Evolutionary conservation across 2,113 vertebrate species (phyloP), one percentile per base, ranked within the genome.

Genomic region (Caretta caretta): DNA sequence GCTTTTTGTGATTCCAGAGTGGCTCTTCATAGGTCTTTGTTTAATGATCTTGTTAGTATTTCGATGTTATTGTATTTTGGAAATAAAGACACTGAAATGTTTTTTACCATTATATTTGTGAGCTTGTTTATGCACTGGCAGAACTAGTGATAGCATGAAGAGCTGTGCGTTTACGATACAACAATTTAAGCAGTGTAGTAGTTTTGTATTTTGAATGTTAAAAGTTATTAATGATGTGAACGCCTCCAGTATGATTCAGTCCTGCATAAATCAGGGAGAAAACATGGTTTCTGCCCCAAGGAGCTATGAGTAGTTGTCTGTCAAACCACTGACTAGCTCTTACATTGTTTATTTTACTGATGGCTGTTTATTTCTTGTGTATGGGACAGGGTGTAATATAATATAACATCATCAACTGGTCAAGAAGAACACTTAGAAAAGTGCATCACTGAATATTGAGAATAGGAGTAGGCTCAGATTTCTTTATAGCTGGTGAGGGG

Each of bases 211-310:
- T 69, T 69, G 35, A 69, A n/a, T 10, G 35, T 92, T n/a, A 38
- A 27, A 17, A 53, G 49, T 19, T 46, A 25, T 0, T 0, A 78
- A n/a, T 4, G 54, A 48, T 6, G 38, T 25, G 59, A 78, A 35
- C 59, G 51, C 22, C 75, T 27, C 35, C 35, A 84, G 84, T 78
- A 50, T 8, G 78, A 27, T 49, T 48, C 27, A 69, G 17, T 17
- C 14, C 29, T 50, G 27, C 5, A 31, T 17, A 35, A 50, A 80
- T 17, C 29, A 50, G 8, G 29, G 48, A 20, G 29, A 27, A 50
- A 48, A 80, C 29, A 17, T 5, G 48, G 49, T 50, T 80, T 29
- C 8, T 50, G 16, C 29, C 16, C 25, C 35, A 69, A 76, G 42
- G 11, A 38, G 20, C 38, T 42, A 72, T 38, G 20, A 72, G 17